phyloP scores from a whole-genome alignment of 2,888 invertebrate species.

The Apotomis capreana region DNA sequence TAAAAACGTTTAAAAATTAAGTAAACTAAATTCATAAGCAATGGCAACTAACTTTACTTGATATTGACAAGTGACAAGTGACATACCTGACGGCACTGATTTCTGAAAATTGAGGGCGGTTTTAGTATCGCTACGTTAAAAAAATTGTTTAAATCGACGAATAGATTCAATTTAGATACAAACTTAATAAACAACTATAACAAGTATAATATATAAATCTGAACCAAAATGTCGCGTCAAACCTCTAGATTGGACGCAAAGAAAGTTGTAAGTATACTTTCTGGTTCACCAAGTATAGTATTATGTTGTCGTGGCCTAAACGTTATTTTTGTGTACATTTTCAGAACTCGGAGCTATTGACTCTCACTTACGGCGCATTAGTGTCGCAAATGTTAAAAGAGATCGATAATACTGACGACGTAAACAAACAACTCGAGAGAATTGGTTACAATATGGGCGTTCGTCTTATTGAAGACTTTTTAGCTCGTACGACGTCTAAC shows the following conservation, averaged over 20 bases:
- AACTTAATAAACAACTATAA: no score
- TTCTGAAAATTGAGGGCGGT: not conserved
- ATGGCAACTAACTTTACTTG: not conserved
- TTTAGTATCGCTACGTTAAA: not conserved
- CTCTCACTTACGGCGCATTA: conserved; percentile 98
- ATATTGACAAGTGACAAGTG: not conserved
- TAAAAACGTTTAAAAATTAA: not conserved
- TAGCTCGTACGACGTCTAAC: conserved; percentile 94
- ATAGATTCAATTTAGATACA: no score
- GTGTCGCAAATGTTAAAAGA: conserved; percentile 99
- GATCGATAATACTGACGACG: conserved; percentile 97
- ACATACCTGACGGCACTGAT: not conserved
- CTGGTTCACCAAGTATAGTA: conserved; percentile 10
- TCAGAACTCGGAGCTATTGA: conserved; percentile 97
- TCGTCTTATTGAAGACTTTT: conserved; percentile 97
- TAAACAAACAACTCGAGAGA: conserved; percentile 97
- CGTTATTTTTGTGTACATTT: conserved; percentile 51
- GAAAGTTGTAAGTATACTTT: conserved; percentile 86
- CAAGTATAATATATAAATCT: not conserved
- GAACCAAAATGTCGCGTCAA: conserved; percentile 85
- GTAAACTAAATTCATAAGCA: not conserved
- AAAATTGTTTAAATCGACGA: not conserved
- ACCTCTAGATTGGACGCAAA: conserved; percentile 88
- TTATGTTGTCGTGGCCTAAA: conserved; percentile 7
- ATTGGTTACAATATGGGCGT: conserved; percentile 99